Percentiles rank a stretch among this genome's conserved stretches.
Evolutionary conservation across 2,113 vertebrate genomes (phyloP).

Genomic region (Spermophilus dauricus): DNA sequence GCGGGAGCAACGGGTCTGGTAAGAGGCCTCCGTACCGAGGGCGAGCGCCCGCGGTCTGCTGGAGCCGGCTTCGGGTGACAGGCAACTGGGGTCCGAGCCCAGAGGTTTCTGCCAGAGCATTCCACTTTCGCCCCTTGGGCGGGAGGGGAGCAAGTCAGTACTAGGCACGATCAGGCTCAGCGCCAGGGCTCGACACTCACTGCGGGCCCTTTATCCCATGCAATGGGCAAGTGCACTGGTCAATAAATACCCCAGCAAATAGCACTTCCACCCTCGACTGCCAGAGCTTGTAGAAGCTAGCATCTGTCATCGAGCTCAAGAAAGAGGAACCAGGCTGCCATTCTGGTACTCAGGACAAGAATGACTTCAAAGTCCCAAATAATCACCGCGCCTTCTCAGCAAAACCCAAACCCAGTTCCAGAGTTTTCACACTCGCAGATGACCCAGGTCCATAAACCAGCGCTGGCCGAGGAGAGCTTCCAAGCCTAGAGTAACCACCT

Average conservation of each 20-base stretch:
- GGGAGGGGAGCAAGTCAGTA: neutral
- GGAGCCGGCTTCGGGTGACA: fast-evolving
- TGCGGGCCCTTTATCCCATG: fast-evolving
- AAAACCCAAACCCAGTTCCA: neutral
- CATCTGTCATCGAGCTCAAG: neutral
- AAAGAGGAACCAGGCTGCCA: neutral
- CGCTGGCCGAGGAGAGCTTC: neutral
- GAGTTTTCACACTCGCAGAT: neutral
- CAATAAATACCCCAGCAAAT: neutral
- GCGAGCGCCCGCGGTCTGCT: too few species aligned
- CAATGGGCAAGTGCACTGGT: neutral
- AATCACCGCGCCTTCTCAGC: neutral
- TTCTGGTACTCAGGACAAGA: neutral
- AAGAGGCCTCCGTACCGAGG: neutral
- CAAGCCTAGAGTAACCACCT: neutral
- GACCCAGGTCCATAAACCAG: neutral
- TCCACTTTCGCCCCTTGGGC: fast-evolving
- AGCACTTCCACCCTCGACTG: neutral
- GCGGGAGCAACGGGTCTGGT: neutral
- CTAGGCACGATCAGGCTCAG: neutral
- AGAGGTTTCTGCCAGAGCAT: fast-evolving
- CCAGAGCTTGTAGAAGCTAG: neutral
- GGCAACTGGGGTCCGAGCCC: neutral
- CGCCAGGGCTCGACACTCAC: too few species aligned
- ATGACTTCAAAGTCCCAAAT: neutral